Percentiles rank a stretch among this genome's conserved stretches.
These are phyloP conservation scores for Nycticryphes semicollaris DNA, from an alignment of 2,113 vertebrate genomes.

Conservation along the genomic window DNA sequence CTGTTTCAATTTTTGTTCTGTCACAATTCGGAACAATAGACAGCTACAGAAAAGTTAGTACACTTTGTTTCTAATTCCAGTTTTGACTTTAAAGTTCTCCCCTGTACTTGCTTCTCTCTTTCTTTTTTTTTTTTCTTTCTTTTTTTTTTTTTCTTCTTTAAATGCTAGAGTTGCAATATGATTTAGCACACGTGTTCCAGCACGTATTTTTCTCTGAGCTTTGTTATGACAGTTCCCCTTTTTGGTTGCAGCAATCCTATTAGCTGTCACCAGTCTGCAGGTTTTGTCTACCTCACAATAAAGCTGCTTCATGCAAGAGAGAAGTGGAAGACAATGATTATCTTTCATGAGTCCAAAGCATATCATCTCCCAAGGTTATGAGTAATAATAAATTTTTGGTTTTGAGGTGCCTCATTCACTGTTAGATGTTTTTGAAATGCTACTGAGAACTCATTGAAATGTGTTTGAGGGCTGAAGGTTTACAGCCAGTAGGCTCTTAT, in stretches of 20 bases:
- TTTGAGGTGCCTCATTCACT: background rate
- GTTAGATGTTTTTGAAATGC: background rate
- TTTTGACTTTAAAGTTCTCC: slow-evolving; percentile 14
- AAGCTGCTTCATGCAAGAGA: background rate
- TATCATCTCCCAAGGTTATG: background rate
- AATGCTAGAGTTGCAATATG: background rate
- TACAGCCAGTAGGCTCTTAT: background rate
- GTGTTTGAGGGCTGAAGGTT: background rate
- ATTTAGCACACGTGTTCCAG: background rate
- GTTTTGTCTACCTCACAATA: background rate
- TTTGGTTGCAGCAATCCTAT: background rate
- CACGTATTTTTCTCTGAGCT: background rate
- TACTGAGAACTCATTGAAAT: background rate
- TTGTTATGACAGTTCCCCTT: background rate
- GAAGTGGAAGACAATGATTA: background rate
- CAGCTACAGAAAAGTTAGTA: background rate
- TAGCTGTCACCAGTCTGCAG: background rate
- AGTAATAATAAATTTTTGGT: background rate
- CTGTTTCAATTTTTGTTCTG: too few species aligned
- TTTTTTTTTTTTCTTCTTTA: background rate
- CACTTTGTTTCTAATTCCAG: background rate
- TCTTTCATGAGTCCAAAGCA: background rate
- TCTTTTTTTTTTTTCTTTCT: background rate
- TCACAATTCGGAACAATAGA: background rate
- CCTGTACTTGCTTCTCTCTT: background rate